phyloP scores from a whole-genome alignment of 1,140 invertebrate species.

The Ctenoplectra terminalis region DNA sequence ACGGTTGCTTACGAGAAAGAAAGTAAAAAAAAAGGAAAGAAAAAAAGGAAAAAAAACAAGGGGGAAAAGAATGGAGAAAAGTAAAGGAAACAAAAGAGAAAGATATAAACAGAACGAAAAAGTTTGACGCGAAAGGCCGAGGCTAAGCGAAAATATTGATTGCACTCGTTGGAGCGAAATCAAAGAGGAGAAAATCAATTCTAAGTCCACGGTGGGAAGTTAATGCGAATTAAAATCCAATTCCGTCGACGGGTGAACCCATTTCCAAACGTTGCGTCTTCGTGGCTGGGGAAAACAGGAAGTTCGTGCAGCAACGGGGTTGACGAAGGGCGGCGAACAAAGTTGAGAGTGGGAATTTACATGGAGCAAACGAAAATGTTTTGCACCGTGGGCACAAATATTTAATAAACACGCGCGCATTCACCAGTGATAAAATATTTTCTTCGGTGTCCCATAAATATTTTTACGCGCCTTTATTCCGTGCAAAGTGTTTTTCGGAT shows the following conservation, averaged over 20 bases:
- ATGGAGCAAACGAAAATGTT: conserved; percentile 20
- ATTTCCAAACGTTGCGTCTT: conserved; percentile 46
- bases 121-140: conserved; percentile 25
- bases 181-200: conserved; percentile 53
- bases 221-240: conserved; percentile 59
- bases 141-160: conserved; percentile 50
- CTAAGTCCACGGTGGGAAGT: conserved; percentile 33
- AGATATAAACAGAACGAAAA: not conserved
- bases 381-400: conserved; percentile 17
- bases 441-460: not conserved
- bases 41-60: not conserved
- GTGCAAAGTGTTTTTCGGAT: conserved; percentile 6
- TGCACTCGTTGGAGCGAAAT: conserved; percentile 44
- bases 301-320: not conserved
- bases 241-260: conserved; percentile 25
- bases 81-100: not conserved
- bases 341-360: not conserved
- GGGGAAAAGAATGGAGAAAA: not conserved
- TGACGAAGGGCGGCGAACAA: not conserved
- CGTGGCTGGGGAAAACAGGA: conserved; percentile 43
- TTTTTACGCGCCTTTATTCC: conserved; percentile 23
- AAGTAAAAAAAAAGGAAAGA: not conserved
- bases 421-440: conserved; percentile 22
- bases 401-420: conserved; percentile 29
- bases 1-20: not conserved